Base-by-base conservation (phyloP, 2,113 vertebrate species). In the Chamaetylas fuelleborni region DNA sequence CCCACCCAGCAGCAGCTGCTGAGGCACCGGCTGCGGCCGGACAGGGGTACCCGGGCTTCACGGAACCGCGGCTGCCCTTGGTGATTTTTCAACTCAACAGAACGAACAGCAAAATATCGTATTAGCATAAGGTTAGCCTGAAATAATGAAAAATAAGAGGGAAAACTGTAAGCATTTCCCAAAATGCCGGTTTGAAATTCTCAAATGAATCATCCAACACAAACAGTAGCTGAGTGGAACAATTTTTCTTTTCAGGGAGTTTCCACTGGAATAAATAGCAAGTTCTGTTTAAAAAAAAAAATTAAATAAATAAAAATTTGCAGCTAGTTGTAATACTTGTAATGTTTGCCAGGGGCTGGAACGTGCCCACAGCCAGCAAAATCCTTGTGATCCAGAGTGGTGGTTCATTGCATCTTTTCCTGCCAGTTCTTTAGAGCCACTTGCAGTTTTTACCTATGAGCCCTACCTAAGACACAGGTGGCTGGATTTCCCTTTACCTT, bases 191-290 rank as follows among this genome's bases (percentile, higher is more conserved):
- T 40, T 45, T 65, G 58, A 86, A 77, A 25, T 66, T 70, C 62
- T 82, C 23, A 65, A 17, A 56, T 50, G n/a, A 81, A 58, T 71
- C 65, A 43, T 94, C 85, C 93, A 94, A 85, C 76, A 65, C 45
- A 95, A 96, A 94, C 81, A 87, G 92, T 19, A 81, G 78, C 74
- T 38, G 84, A 85, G 73, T 26, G 78, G 95, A 85, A 81, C 67
- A 77, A 9, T 93, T 93, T 93, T 93, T 90, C 79, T 90, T 69
- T 86, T 40, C 67, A 54, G 82, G 85, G 85, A 92, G 76, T 97
- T 97, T 94, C 92, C 93, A 90, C 85, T 90, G 88, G 74, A 93
- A 92, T 92, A 93, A 94, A 92, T 61, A 88, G 67, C 57, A 54
- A 90, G 31, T 64, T 84, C 48, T 80, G 80, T 57, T 88, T 1